Evolutionary conservation across 2,113 vertebrate species (phyloP).

Genomic region (Puffinus mauretanicus): DNA sequence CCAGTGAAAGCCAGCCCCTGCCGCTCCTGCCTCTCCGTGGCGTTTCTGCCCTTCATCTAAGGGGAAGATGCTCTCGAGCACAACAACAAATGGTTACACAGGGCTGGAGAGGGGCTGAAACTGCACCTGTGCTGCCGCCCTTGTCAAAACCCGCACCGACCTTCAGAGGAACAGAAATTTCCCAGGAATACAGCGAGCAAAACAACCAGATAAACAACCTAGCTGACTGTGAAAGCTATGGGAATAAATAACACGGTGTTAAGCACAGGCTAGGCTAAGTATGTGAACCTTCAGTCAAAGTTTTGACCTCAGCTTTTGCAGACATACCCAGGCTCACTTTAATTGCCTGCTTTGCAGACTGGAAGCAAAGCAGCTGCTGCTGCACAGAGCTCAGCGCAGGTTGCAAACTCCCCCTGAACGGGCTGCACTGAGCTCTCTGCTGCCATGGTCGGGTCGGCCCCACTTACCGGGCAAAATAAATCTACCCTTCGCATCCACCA

Average conservation of each 20-base stretch:
- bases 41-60: background rate
- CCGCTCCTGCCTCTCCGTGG: background rate
- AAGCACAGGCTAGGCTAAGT: slow-evolving; percentile 27
- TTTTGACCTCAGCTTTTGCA: slow-evolving; percentile 36
- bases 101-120: background rate
- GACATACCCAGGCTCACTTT: background rate
- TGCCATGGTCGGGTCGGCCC: rapidly evolving
- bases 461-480: background rate
- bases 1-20: background rate
- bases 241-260: slow-evolving; percentile 60
- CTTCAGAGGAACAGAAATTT: background rate
- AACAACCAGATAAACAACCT: slow-evolving; percentile 20
- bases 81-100: background rate
- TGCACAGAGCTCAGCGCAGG: background rate
- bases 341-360: background rate
- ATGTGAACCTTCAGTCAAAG: slow-evolving; percentile 54
- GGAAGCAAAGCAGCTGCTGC: background rate
- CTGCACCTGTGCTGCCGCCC: background rate
- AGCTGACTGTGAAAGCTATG: slow-evolving; percentile 13
- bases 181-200: background rate
- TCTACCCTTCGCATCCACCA: background rate
- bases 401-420: background rate
- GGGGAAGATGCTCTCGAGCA: background rate
- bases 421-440: background rate
- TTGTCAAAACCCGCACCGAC: background rate